Evolutionary conservation across 2,797 vertebrate species (phyloP).

Genomic region (Sebastes itinus): DNA sequence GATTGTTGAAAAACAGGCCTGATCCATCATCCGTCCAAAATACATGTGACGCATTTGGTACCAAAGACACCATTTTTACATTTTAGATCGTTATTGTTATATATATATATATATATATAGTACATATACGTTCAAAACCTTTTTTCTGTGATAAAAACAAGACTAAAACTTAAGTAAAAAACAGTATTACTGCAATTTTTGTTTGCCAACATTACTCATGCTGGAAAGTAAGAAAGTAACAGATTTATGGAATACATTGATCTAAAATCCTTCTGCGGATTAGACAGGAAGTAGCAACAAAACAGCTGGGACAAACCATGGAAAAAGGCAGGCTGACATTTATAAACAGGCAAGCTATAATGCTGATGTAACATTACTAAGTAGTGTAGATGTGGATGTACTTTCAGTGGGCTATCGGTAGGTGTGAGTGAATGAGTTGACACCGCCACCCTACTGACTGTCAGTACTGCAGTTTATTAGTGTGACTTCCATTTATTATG

Average conservation of each 20-base stretch:
- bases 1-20: slow-evolving; percentile 10
- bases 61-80: slow-evolving; percentile 23
- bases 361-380: not conserved
- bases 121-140: too few species aligned
- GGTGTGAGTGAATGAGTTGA: too few species aligned
- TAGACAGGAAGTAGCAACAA: not conserved
- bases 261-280: not conserved
- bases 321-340: not conserved
- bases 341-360: not conserved
- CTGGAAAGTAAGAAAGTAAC: not conserved
- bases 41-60: not conserved
- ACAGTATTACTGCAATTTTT: not conserved
- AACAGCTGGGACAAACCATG: not conserved
- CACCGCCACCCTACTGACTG: fast-evolving
- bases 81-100: not conserved
- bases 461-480: not conserved
- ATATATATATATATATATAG: too few species aligned
- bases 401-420: not conserved
- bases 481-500: not conserved
- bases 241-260: not conserved
- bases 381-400: not conserved
- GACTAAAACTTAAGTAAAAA: not conserved
- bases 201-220: not conserved
- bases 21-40: not conserved
- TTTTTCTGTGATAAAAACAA: not conserved